A percentile compares a stretch with the other conserved stretches of the same genome.
These are phyloP conservation scores for Aerospiza tachiro DNA, from an alignment of 2,797 vertebrate species.

Conservation along the genomic window DNA sequence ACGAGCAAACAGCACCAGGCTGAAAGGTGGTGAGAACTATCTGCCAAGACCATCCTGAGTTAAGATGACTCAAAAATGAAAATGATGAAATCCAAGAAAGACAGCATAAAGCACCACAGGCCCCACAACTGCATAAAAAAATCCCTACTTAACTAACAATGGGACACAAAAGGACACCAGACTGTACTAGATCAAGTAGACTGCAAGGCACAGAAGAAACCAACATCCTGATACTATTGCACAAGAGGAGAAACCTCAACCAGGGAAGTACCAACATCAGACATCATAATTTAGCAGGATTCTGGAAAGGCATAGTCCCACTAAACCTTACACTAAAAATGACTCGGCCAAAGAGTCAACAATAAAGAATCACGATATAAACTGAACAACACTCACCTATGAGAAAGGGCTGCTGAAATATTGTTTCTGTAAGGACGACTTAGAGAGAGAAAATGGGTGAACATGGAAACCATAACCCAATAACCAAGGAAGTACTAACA, in stretches of 20 bases:
- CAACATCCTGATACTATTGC: background rate
- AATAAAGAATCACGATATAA: background rate
- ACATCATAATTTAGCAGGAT: background rate
- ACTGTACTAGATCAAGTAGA: background rate
- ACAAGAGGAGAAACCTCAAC: background rate
- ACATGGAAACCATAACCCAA: background rate
- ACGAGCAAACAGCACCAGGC: background rate
- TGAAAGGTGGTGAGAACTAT: background rate
- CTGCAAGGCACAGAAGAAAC: background rate
- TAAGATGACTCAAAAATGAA: background rate
- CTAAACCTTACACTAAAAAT: background rate
- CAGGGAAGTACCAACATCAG: background rate
- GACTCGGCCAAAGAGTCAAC: background rate
- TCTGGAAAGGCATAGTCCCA: background rate
- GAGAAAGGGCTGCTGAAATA: background rate
- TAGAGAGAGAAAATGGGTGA: background rate
- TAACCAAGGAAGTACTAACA: background rate
- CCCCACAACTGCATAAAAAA: rapidly evolving
- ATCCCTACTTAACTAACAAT: background rate
- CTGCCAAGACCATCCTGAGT: background rate
- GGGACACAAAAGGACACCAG: background rate
- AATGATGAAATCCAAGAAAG: background rate
- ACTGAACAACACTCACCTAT: background rate
- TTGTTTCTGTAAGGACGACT: background rate
- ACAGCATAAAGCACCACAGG: background rate